Evolutionary conservation across 2,797 vertebrate genomes (phyloP).

Genomic region (Triplophysa yarkandensis): DNA sequence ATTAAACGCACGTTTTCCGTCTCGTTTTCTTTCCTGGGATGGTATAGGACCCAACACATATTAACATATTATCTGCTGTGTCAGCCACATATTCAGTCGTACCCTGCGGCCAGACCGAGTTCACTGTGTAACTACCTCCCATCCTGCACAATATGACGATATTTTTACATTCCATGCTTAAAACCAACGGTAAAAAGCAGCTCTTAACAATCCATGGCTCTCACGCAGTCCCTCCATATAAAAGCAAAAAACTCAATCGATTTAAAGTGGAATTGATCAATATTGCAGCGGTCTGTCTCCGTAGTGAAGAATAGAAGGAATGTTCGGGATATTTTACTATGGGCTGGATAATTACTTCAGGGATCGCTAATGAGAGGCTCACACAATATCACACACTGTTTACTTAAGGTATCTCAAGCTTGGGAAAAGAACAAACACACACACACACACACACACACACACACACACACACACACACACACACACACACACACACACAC

Average conservation of each 20-base stretch:
- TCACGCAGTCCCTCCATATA: slow-evolving; percentile 28
- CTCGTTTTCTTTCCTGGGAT: not conserved
- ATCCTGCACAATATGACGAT: slow-evolving; percentile 27
- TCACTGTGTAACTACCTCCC: slow-evolving; percentile 34
- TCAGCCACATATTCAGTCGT: slow-evolving; percentile 43
- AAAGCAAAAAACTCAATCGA: slow-evolving; percentile 14
- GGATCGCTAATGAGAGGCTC: slow-evolving; percentile 74
- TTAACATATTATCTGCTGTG: not conserved
- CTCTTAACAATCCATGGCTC: slow-evolving; percentile 33
- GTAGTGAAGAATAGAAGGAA: slow-evolving; percentile 9
- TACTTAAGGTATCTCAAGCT: slow-evolving; percentile 74
- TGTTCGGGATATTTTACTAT: slow-evolving; percentile 36
- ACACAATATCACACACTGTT: slow-evolving; percentile 76
- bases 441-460: slow-evolving; percentile 35
- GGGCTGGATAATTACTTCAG: slow-evolving; percentile 74
- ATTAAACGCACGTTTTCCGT: not conserved
- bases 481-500: slow-evolving; percentile 34
- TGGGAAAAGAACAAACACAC: slow-evolving; percentile 53
- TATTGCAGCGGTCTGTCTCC: slow-evolving; percentile 25
- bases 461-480: slow-evolving; percentile 31
- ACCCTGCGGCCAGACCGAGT: slow-evolving; percentile 20
- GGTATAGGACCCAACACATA: not conserved
- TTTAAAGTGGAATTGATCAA: slow-evolving; percentile 34
- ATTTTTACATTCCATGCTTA: slow-evolving; percentile 35
- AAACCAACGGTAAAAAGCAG: slow-evolving; percentile 24